Base-by-base conservation (phyloP, 2,113 vertebrate genomes). In the Thalassarche chlororhynchos region DNA sequence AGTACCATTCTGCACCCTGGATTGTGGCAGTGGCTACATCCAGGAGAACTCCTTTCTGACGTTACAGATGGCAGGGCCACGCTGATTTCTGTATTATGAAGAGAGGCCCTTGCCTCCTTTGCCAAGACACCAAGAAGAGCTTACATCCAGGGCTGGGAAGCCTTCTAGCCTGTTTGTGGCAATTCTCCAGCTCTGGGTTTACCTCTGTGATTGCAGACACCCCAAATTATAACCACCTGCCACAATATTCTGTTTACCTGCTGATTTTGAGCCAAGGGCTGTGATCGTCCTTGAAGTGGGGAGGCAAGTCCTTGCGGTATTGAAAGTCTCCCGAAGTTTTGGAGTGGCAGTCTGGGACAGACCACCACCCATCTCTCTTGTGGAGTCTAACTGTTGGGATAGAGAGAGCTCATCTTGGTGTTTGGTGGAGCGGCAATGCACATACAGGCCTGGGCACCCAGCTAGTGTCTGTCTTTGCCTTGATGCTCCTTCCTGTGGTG, bases 381-480 rank as follows among this genome's bases (percentile, higher is more conserved):
- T 44, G 36, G 24, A 16, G 26, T 38, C 28, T 31, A 3, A 28
- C 14, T 52, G 7, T 29, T 81, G 64, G 36, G 29, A 25, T 55
- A 13, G 47, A 65, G 12, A 18, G 11, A 79, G 24, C 15, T 91
- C 4, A 8, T 8, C 5, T 2, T 36, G 36, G 11, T 3, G 0
- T 15, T 23, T 36, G 44, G 18, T 44, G 10, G 28, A 76, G 57
- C 6, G 38, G 4, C 28, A 64, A 1, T 26, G 23, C 55, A 71
- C 28, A 3, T 32, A 51, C 21, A 49, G n/a, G 20, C 42, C 10
- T 14, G 16, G 49, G 13, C 66, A 77, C 24, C 13, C 21, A 61
- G 23, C 9, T 18, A n/a, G 0, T 0, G 0, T 44, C n/a, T 34
- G 8, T 42, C 69, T 80, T 84, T 60, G 31, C 38, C 29, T 61